Evolutionary conservation across 1,140 invertebrate species (phyloP), one percentile per base, ranked within the genome.

Genomic region (Solenopsis fugax): DNA sequence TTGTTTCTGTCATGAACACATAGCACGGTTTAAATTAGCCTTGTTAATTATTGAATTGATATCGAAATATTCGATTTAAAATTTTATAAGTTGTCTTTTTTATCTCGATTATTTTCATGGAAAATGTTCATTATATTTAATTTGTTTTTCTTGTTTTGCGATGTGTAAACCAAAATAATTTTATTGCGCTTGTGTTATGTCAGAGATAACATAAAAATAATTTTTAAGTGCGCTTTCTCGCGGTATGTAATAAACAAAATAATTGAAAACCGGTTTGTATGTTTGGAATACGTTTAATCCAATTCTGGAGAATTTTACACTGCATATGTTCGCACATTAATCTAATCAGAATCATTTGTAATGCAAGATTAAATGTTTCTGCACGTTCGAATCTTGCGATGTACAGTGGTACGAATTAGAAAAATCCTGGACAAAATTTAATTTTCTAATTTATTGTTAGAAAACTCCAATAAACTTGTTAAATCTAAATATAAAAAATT

Each of bases 41-140:
- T 78, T 12, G 45, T 18, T 37, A 41, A 78, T 78, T 78, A 18
- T 5, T 6, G 12, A 29, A 62, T 21, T 64, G 21, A 65, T 48
- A 9, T 21, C 4, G 5, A 21, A 48, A 45, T 21, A 21, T 37
- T 62, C 12, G 9, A 77, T 62, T 12, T 50, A 50, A 21, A 18
- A 29, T 45, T 54, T 73, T 52, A 37, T 18, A n/a, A 34, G 12
- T 34, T 29, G 21, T 29, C 24, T 37, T 37, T 34, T 54, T n/a
- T 12, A 29, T n/a, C 9, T 3, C 10, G 9, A n/a, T 16, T 37
- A 65, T 37, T 65, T 12, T 29, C 13, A 37, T 21, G 12, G 16
- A 6, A 54, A 34, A 37, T 18, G 54, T 41, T 67, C 18, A 13
- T 54, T 56, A 37, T 1, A 21, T 58, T 75, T 56, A 2, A 56